Evolutionary conservation across 2,113 vertebrate genomes (phyloP), one percentile per base, ranked within the genome.

Genomic region (Thymallus thymallus): DNA sequence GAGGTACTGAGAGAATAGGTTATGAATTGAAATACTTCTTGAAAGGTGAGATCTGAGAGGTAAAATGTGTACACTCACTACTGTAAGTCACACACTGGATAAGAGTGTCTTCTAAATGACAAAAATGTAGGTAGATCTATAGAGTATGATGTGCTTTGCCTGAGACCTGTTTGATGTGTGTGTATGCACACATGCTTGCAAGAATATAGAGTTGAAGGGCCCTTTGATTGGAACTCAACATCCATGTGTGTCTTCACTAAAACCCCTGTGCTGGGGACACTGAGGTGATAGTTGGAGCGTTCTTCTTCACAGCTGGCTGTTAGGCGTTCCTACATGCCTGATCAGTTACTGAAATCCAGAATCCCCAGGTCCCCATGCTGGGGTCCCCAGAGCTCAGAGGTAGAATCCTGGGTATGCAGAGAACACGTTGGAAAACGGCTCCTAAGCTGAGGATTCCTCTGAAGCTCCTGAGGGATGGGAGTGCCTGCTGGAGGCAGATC

Each of bases 341-440:
- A 87, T 86, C 79, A 73, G 0, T 80, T 85, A 76, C 73, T 48
- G 60, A 74, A 85, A 7, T 22, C 60, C 5, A 23, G 10, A 84
- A 86, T 86, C 84, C 83, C 58, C 46, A 83, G 88, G 82, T 90
- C 79, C 75, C 48, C 72, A 1, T 69, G 48, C 63, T 80, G 65
- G 83, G 85, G 78, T 85, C 79, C 73, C 72, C 65, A 68, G 51
- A 58, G 80, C 69, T 67, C 76, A 70, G 32, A 41, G 35, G 9
- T 2, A 10, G 35, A 41, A 41, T 41, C 35, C 35, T 41, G 35
- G 7, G 35, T 41, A 7, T 41, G 35, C 35, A 41, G 73, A 24
- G 78, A 75, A 82, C 82, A 78, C 82, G 82, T 81, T 60, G 46
- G 81, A 80, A 80, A 82, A 79, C 74, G 77, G 65, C 80, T 88